These are phyloP conservation scores for Anser brachyrhynchus DNA, from an alignment of 2,113 vertebrate genomes.

Conservation along the genomic window DNA sequence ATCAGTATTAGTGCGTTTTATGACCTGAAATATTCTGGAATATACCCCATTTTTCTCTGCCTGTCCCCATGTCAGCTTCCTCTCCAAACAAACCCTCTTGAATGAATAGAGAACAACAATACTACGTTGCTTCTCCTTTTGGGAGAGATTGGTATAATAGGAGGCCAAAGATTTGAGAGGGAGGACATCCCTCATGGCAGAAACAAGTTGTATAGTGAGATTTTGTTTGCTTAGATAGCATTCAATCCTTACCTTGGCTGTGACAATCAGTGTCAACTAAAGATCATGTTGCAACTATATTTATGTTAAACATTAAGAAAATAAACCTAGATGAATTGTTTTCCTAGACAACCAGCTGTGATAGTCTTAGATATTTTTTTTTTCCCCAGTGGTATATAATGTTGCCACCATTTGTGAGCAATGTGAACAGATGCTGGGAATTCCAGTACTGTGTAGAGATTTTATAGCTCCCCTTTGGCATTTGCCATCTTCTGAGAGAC, in stretches of 20 bases:
- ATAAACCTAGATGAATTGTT: conserved; percentile 70
- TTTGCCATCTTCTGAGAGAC: conserved; percentile 39
- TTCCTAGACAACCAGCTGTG: conserved; percentile 63
- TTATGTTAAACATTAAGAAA: conserved; percentile 77
- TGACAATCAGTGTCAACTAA: conserved; percentile 82
- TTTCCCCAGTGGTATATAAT: conserved; percentile 48
- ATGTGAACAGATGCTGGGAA: conserved; percentile 54
- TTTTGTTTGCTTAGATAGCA: conserved; percentile 71
- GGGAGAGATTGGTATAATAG: conserved; percentile 62
- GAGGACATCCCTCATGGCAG: conserved; percentile 61
- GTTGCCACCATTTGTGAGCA: conserved; percentile 52
- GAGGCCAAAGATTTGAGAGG: conserved; percentile 80
- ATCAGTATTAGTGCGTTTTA: background rate
- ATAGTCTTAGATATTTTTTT: conserved; percentile 65
- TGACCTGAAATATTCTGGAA: background rate
- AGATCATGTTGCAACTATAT: conserved; percentile 80
- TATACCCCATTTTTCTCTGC: background rate
- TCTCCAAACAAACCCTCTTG: conserved; percentile 23
- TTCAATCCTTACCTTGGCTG: conserved; percentile 77
- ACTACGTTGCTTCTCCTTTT: conserved; percentile 44
- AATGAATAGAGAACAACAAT: conserved; percentile 44
- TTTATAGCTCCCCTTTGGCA: conserved; percentile 50
- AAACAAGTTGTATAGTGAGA: conserved; percentile 69
- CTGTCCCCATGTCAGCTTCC: background rate
- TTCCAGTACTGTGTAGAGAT: conserved; percentile 48